A percentile compares a stretch with the other conserved stretches of the same genome.
phyloP scores from a whole-genome alignment of 2,113 vertebrate genomes.

The Oryctolagus cuniculus region mOryCun1.1 NC_091437.1:23369501-23370000 shows the following conservation, averaged over 20 bases:
- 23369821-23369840: no score
- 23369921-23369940: no score
- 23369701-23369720: background rate
- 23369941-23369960: background rate
- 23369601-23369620: background rate
- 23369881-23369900: background rate
- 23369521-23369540: background rate
- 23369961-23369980: background rate
- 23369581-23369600: no score
- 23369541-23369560: background rate
- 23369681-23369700: background rate
- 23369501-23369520: background rate
- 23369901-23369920: no score
- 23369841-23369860: background rate
- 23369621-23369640: background rate
- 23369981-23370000: background rate
- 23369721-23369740: no score
- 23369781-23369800: no score
- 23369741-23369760: no score
- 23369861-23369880: background rate
- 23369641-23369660: background rate
- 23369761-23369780: background rate
- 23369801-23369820: rapidly evolving
- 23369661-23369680: background rate
- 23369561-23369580: background rate